These are phyloP conservation scores for Andricus curvator DNA, from an alignment of 2,888 invertebrate species.

Conservation along the genomic window DNA sequence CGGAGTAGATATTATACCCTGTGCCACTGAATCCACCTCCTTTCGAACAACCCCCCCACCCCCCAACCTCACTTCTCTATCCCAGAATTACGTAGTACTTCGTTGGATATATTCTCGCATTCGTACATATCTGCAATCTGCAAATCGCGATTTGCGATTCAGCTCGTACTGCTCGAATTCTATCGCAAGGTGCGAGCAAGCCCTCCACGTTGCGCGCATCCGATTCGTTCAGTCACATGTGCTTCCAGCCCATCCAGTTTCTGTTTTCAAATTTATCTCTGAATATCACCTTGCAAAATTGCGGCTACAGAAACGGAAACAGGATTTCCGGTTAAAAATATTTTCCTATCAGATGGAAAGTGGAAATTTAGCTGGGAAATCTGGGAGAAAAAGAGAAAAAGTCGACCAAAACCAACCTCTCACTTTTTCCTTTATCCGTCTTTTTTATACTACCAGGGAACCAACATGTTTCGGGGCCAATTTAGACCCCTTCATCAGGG, in stretches of 20 bases:
- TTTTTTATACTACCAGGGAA: too few relatives aligned
- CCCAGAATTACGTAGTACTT: slow-evolving; percentile 52
- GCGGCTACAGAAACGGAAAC: neutral
- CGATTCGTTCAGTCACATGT: neutral
- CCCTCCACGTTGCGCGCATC: slow-evolving; percentile 11
- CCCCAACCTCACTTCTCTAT: slow-evolving; percentile 51
- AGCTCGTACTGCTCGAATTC: slow-evolving; percentile 50
- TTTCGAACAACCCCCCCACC: slow-evolving; percentile 55
- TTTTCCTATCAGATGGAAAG: too few relatives aligned
- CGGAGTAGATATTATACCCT: slow-evolving; percentile 70
- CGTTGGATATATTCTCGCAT: slow-evolving; percentile 49
- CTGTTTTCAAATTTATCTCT: neutral
- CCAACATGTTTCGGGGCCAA: too few relatives aligned
- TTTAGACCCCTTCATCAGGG: too few relatives aligned
- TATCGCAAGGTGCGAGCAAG: slow-evolving; percentile 40
- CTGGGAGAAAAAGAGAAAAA: too few relatives aligned
- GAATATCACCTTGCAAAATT: neutral
- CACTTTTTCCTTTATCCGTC: too few relatives aligned
- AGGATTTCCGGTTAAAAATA: neutral
- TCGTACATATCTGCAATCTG: slow-evolving; percentile 60
- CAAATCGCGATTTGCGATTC: slow-evolving; percentile 59
- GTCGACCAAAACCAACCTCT: too few relatives aligned
- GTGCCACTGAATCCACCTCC: slow-evolving; percentile 56
- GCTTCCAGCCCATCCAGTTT: neutral
- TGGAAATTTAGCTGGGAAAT: too few relatives aligned